phyloP scores from a whole-genome alignment of 30 jellyfish, hydroid and myxozoan genomes.

The Turritopsis dohrnii region DNA sequence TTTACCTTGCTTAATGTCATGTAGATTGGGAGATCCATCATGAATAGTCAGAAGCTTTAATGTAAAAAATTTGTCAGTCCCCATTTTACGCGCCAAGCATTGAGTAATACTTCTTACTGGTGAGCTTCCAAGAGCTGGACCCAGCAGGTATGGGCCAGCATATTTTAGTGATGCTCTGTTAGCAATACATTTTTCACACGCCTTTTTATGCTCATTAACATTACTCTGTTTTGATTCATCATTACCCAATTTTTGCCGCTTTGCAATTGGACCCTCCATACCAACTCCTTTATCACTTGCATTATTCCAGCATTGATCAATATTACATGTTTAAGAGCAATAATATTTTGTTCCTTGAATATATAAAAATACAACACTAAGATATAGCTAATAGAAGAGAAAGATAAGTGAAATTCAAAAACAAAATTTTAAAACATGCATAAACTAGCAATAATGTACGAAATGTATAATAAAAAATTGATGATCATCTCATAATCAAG shows the following conservation, averaged over 20 bases:
- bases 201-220: constrained; percentile 39
- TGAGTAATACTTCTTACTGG: constrained; percentile 87
- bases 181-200: constrained; percentile 28
- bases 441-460: background rate
- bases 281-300: background rate
- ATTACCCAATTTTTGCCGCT: background rate
- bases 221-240: background rate
- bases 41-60: constrained; percentile 55
- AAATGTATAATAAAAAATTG: background rate
- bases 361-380: too few species aligned
- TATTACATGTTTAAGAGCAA: background rate
- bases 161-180: constrained; percentile 45
- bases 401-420: too few species aligned
- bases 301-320: background rate
- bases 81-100: constrained; percentile 89
- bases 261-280: background rate
- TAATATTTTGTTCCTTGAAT: background rate
- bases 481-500: background rate
- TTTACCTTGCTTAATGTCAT: constrained; percentile 88
- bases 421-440: background rate
- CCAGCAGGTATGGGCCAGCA: constrained; percentile 94
- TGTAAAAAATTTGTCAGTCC: constrained; percentile 76
- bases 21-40: constrained; percentile 27
- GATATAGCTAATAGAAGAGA: too few species aligned
- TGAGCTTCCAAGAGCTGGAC: constrained; percentile 91